phyloP scores from a whole-genome alignment of 2,113 vertebrate genomes.

The Sminthopsis crassicaudata region DNA sequence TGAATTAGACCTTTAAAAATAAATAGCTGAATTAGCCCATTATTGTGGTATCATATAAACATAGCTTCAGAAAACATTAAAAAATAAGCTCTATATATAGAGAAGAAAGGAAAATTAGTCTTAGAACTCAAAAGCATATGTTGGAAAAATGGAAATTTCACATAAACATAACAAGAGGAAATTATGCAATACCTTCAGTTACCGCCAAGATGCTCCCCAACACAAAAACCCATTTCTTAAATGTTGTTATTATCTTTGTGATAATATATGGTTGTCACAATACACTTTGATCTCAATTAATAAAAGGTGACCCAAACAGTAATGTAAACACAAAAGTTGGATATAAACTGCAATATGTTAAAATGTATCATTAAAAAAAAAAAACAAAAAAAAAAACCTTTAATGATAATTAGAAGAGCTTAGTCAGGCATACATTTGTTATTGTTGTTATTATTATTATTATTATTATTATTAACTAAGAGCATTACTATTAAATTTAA shows the following conservation, averaged over 20 bases:
- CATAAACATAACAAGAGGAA: neutral
- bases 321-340: too few species aligned
- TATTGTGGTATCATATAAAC: neutral
- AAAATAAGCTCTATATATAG: neutral
- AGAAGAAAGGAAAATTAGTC: neutral
- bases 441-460: neutral
- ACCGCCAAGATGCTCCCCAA: neutral
- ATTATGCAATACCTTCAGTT: neutral
- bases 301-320: too few species aligned
- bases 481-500: neutral
- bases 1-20: neutral
- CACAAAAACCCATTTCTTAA: neutral
- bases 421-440: neutral
- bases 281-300: neutral
- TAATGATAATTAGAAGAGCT: neutral
- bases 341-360: too few species aligned
- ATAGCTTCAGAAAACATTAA: neutral
- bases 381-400: too few species aligned
- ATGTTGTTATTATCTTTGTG: neutral
- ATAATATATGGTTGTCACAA: neutral
- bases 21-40: neutral
- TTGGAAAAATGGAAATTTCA: neutral
- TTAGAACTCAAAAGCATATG: neutral
- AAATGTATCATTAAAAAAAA: too few species aligned
- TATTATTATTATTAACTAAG: neutral